phyloP scores from a whole-genome alignment of 2,797 vertebrate species.

The Sciurus carolinensis region DNA sequence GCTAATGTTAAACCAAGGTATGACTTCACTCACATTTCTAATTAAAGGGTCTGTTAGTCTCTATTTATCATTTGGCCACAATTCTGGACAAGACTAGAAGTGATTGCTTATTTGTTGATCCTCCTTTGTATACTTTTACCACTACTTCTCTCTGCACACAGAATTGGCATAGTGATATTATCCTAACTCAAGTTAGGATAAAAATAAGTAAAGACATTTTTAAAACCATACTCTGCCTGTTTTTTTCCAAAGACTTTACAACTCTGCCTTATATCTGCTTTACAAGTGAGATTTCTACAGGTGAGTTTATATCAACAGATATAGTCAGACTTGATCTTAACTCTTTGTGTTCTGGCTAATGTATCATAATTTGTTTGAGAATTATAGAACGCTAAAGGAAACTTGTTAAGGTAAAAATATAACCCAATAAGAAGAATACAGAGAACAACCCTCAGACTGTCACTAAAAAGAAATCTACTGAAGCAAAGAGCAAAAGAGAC shows the following conservation, averaged over 20 bases:
- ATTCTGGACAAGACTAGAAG: background rate
- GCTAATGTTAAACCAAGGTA: constrained; percentile 22
- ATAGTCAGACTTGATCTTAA: background rate
- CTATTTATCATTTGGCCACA: background rate
- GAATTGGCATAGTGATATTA: constrained; percentile 13
- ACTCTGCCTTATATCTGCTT: background rate
- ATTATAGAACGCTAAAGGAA: constrained; percentile 18
- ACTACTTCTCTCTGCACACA: background rate
- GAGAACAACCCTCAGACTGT: background rate
- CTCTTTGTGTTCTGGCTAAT: background rate
- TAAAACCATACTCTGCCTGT: background rate
- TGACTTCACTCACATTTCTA: constrained; percentile 43
- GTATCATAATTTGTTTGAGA: background rate
- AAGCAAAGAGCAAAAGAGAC: background rate
- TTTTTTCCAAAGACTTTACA: background rate
- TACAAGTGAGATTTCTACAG: background rate
- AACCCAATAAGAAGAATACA: background rate
- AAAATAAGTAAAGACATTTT: background rate
- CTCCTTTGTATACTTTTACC: background rate
- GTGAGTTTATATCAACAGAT: background rate
- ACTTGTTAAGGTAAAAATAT: background rate
- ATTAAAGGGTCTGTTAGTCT: constrained; percentile 6
- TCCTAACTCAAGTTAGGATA: background rate
- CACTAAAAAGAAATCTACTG: constrained; percentile 29
- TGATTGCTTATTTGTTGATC: constrained; percentile 27